A percentile compares a stretch with the other conserved stretches of the same genome.
Evolutionary conservation across 1,140 invertebrate species (phyloP).

Genomic region (Drosophila nikananu): DNA sequence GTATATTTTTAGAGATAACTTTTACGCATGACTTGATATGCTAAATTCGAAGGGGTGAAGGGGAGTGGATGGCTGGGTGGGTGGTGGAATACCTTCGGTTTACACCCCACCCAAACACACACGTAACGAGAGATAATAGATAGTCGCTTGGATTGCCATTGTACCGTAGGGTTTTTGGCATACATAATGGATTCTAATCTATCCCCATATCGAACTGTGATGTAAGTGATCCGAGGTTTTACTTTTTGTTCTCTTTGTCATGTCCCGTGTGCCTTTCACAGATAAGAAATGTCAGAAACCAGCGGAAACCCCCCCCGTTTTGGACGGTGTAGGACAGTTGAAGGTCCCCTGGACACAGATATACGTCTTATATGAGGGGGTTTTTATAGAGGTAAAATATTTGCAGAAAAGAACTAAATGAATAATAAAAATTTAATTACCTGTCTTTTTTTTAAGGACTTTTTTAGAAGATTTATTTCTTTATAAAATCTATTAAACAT

Average conservation of each 20-base stretch:
- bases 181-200: constrained; percentile 38
- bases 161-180: constrained; percentile 33
- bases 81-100: constrained; percentile 36
- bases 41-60: constrained; percentile 52
- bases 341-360: constrained; percentile 28
- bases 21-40: constrained; percentile 79
- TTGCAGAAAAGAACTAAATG: background rate
- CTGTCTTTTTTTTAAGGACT: too few species aligned
- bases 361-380: background rate
- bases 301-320: constrained; percentile 14
- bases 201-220: constrained; percentile 34
- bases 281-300: constrained; percentile 54
- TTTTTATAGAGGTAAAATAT: background rate
- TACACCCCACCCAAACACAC: constrained; percentile 24
- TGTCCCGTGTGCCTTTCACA: constrained; percentile 30
- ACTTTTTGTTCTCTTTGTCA: constrained; percentile 22
- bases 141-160: constrained; percentile 27
- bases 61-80: background rate
- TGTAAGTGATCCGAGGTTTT: constrained; percentile 42
- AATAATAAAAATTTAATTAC: background rate
- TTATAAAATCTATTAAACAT: background rate
- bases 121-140: constrained; percentile 29
- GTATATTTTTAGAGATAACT: constrained; percentile 76
- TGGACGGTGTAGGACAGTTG: constrained; percentile 46
- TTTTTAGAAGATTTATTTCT: too few species aligned